Evolutionary conservation across 2,113 vertebrate species (phyloP), one percentile per base, ranked within the genome.

Genomic region (Erinaceus europaeus): DNA sequence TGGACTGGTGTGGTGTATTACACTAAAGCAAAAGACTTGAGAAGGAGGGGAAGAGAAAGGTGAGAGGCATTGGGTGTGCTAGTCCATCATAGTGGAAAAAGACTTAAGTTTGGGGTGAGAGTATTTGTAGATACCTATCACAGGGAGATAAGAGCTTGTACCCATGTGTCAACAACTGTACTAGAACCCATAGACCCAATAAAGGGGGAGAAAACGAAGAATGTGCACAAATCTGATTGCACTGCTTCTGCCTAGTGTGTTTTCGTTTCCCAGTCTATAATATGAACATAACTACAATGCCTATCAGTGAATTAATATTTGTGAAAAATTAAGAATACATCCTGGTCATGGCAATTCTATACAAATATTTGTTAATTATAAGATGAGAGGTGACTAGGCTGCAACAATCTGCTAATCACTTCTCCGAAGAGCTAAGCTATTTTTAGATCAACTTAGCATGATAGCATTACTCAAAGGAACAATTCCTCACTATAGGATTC

Each of bases 361-460:
- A 27, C 55, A 81, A 90, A 18, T 67, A 87, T 46, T 34, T 84
- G 59, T 85, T 72, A 88, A 59, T 36, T 69, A 78, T 59, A 32
- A 92, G 29, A 57, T 18, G 36, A 86, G 80, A 15, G 52, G 62
- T 42, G 88, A 42, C 12, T 87, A 84, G n/a, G n/a, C n/a, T n/a
- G n/a, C n/a, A n/a, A n/a, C 44, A 84, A 84, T 44, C 71, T 64
- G 36, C 50, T 75, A 46, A 76, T 65, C 18, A 61, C 4, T 59
- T 21, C 23, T 71, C 59, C 72, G 55, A 91, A 78, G 48, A 71
- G 44, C 2, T 78, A 67, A 57, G 38, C 36, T 82, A 29, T 78
- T 52, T 73, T 74, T 89, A 38, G 53, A 13, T 61, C 68, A 84
- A 81, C 77, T 86, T 52, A 69, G 38, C 52, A 86, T 86, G 71